Evolutionary conservation across 1,140 invertebrate genomes (phyloP).

Genomic region (Argopecten irradians): DNA sequence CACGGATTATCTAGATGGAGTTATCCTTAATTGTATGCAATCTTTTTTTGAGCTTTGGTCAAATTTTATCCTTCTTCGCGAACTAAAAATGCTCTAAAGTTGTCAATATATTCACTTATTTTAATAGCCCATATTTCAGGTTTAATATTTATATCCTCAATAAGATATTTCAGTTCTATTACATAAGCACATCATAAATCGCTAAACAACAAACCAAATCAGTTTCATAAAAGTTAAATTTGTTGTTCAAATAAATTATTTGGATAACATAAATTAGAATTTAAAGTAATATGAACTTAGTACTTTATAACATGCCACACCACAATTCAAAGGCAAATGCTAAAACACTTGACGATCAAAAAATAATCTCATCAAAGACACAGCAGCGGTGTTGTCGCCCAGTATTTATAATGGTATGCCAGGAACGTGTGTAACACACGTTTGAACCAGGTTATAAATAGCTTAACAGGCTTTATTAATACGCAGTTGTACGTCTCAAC

Average conservation of each 20-base stretch:
- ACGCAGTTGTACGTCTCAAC: too few species aligned
- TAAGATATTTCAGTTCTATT: neutral
- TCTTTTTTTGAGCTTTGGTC: too few species aligned
- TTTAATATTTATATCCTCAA: neutral
- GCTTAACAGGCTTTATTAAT: too few species aligned
- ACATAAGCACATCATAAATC: neutral
- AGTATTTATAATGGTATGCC: conserved; percentile 8
- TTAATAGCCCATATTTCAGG: too few species aligned
- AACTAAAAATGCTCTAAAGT: too few species aligned
- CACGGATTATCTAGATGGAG: too few species aligned
- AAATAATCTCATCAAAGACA: neutral
- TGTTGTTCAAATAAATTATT: neutral
- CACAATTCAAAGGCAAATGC: conserved; percentile 1
- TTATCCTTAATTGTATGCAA: too few species aligned
- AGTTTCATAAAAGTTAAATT: neutral
- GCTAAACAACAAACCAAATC: neutral
- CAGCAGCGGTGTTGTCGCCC: neutral
- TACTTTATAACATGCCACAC: conserved; percentile 11
- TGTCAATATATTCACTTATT: too few species aligned
- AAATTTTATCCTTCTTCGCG: too few species aligned
- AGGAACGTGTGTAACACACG: neutral
- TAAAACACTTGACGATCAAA: conserved; percentile 11
- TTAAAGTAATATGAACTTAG: neutral
- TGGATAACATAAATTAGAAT: neutral
- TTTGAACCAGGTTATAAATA: neutral